Conservation (phyloP, 1,140 invertebrate genomes). For the Saxidomus purpurata region DNA sequence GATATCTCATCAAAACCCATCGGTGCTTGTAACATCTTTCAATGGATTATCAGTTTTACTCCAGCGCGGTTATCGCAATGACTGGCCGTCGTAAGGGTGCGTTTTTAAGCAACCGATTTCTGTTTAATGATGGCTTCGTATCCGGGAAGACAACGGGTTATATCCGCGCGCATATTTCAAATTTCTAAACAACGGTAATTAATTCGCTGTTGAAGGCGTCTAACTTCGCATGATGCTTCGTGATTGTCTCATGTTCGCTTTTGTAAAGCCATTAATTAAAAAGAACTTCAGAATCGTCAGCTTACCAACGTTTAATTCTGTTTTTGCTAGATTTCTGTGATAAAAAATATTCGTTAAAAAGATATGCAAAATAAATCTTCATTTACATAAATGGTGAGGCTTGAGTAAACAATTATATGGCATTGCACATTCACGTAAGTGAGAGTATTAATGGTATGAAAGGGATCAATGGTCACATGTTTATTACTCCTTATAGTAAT, state of each 20-base stretch:
- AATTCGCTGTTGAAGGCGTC: not conserved
- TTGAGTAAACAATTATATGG: no score
- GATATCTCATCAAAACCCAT: conserved; percentile 1
- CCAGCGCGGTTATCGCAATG: not conserved
- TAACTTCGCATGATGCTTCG: not conserved
- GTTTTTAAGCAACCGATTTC: not conserved
- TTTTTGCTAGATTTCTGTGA: no score
- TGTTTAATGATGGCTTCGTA: not conserved
- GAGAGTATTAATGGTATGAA: no score
- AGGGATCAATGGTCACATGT: no score
- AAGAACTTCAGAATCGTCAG: no score
- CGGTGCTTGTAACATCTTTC: not conserved
- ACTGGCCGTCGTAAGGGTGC: not conserved
- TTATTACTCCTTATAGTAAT: no score
- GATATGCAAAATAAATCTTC: no score
- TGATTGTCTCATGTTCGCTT: not conserved
- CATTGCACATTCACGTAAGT: no score
- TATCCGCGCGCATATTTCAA: not conserved
- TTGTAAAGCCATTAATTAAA: no score
- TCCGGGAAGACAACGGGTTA: not conserved
- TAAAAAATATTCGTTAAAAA: no score
- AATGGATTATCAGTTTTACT: not conserved
- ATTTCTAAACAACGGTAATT: not conserved
- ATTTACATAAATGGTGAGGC: no score
- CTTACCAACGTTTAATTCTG: no score